A percentile compares a stretch with the other conserved stretches of the same genome.
Evolutionary conservation across 2,113 vertebrate genomes (phyloP).

Genomic region (Istiophorus platypterus): DNA sequence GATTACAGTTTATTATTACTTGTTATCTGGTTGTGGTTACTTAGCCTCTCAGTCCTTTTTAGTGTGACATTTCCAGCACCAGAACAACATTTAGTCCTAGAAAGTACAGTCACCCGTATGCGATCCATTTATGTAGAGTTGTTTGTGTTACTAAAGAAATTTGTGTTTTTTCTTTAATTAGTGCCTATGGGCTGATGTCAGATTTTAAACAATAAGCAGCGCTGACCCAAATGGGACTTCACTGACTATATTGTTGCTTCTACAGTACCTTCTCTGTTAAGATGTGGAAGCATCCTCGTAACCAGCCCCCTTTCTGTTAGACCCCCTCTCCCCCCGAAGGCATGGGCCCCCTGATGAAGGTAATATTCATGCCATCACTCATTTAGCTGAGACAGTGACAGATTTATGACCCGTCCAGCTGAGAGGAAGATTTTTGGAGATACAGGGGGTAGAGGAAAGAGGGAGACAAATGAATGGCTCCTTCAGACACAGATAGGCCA

Average conservation of each 20-base stretch:
- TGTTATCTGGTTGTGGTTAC: not conserved
- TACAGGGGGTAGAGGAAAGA: constrained; percentile 58
- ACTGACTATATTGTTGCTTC: not conserved
- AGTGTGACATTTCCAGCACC: not conserved
- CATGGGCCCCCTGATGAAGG: constrained; percentile 70
- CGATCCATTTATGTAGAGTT: not conserved
- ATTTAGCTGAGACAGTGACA: constrained; percentile 71
- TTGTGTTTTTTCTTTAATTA: not conserved
- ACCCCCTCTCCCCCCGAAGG: constrained; percentile 40
- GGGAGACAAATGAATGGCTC: constrained; percentile 53
- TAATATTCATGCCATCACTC: constrained; percentile 80
- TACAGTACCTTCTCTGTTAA: constrained; percentile 27
- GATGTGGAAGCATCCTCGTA: constrained; percentile 1
- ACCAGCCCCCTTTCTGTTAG: constrained; percentile 21
- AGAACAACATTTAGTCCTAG: not conserved
- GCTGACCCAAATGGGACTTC: not conserved
- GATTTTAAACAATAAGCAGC: not conserved
- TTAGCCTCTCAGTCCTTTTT: not conserved
- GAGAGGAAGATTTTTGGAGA: constrained; percentile 75
- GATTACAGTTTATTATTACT: not conserved
- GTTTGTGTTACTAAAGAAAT: not conserved
- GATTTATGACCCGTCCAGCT: constrained; percentile 84
- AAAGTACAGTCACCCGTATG: not conserved
- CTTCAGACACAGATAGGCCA: constrained; percentile 43
- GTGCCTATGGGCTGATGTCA: not conserved